These are phyloP conservation scores for cat (Felis catus) DNA, from an alignment of 2,113 vertebrate genomes.

Conservation along the genomic window F.catus_Fca126_mat1.0 CM031417.1:106089501-106090000, in stretches of 20 bases:
- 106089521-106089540: neutral
- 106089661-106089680: neutral
- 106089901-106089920: neutral
- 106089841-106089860: neutral
- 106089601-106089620: neutral
- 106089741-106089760: neutral
- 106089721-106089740: neutral
- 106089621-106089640: fast-evolving
- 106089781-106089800: neutral
- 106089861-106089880: neutral
- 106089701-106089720: fast-evolving
- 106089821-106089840: neutral
- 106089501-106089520: neutral
- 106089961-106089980: neutral
- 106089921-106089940: neutral
- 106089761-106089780: neutral
- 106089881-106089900: neutral
- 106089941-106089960: neutral
- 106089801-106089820: neutral
- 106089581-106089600: neutral
- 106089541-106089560: neutral
- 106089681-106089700: too few species aligned
- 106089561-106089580: neutral
- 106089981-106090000: neutral
- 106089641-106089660: neutral